phyloP scores from a whole-genome alignment of 2,888 invertebrate species.

The Nipponacmea schrenckii region DNA sequence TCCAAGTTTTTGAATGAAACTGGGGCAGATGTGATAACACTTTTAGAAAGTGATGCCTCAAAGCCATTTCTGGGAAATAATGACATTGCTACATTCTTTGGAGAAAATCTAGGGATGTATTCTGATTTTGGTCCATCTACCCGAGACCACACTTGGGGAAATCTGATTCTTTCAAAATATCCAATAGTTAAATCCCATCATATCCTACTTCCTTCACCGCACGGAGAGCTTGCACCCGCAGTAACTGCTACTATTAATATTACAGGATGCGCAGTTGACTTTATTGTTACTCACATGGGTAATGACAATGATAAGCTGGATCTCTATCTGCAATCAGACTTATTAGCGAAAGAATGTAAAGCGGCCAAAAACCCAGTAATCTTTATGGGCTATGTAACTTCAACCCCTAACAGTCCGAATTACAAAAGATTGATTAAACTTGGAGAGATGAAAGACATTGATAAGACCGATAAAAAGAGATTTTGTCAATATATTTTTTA shows the following conservation, averaged over 20 bases:
- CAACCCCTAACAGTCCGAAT: slow-evolving; percentile 63
- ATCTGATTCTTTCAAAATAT: slow-evolving; percentile 66
- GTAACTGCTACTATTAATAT: slow-evolving; percentile 67
- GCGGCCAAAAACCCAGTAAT: slow-evolving; percentile 64
- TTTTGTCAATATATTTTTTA: slow-evolving; percentile 70
- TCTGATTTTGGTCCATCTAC: slow-evolving; percentile 69
- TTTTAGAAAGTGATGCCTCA: slow-evolving; percentile 68
- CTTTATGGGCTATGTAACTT: slow-evolving; percentile 69
- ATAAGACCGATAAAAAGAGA: slow-evolving; percentile 61
- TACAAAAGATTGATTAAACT: slow-evolving; percentile 53
- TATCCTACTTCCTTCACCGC: slow-evolving; percentile 67
- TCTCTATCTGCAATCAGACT: slow-evolving; percentile 63
- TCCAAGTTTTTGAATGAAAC: slow-evolving; percentile 61
- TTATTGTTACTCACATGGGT: slow-evolving; percentile 69
- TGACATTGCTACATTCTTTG: slow-evolving; percentile 67
- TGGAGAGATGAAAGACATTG: slow-evolving; percentile 66
- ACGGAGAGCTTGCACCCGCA: slow-evolving; percentile 68
- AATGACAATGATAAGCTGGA: slow-evolving; percentile 68
- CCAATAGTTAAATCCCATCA: slow-evolving; percentile 67
- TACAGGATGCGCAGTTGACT: slow-evolving; percentile 62
- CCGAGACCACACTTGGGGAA: slow-evolving; percentile 68
- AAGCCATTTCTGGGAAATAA: slow-evolving; percentile 69
- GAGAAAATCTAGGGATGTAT: slow-evolving; percentile 65
- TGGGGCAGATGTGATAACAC: slow-evolving; percentile 66
- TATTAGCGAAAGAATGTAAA: slow-evolving; percentile 58